phyloP scores from a whole-genome alignment of 2,797 vertebrate species.

The Trematomus bernacchii region DNA sequence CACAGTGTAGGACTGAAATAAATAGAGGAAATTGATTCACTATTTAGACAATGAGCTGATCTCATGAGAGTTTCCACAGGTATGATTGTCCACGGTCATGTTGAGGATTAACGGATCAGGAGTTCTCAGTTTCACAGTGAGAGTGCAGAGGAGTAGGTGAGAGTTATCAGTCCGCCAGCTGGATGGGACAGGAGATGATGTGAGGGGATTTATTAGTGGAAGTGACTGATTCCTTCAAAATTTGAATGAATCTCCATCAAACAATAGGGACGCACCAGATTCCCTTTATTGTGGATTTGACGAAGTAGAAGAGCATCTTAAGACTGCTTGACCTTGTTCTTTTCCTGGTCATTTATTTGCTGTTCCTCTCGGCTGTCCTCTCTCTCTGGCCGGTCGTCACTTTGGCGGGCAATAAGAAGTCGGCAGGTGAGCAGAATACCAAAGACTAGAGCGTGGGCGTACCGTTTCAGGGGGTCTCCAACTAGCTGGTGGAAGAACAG shows the following conservation, averaged over 20 bases:
- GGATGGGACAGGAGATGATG: slow-evolving; percentile 37
- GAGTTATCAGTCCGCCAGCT: slow-evolving; percentile 60
- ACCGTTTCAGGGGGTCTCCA: slow-evolving; percentile 97
- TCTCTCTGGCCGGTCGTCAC: slow-evolving; percentile 90
- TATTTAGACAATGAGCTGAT: slow-evolving; percentile 52
- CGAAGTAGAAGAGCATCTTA: slow-evolving; percentile 71
- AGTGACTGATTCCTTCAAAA: slow-evolving; percentile 68
- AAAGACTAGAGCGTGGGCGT: slow-evolving; percentile 97
- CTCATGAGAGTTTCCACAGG: slow-evolving; percentile 67
- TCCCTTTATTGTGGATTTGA: slow-evolving; percentile 49
- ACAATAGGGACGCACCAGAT: slow-evolving; percentile 64
- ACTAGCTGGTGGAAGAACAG: slow-evolving; percentile 99
- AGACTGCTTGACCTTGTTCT: slow-evolving; percentile 97
- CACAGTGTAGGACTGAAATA: slow-evolving; percentile 64
- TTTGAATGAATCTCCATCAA: slow-evolving; percentile 58
- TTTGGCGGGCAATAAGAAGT: slow-evolving; percentile 96
- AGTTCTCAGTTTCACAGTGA: slow-evolving; percentile 68
- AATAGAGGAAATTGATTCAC: slow-evolving; percentile 47
- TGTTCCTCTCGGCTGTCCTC: slow-evolving; percentile 87
- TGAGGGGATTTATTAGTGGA: slow-evolving; percentile 62
- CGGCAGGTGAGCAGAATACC: slow-evolving; percentile 98
- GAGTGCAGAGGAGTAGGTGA: slow-evolving; percentile 65
- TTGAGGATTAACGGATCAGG: slow-evolving; percentile 53
- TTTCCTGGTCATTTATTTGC: slow-evolving; percentile 89
- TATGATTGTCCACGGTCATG: slow-evolving; percentile 71